phyloP scores from a whole-genome alignment of 2,888 invertebrate genomes.

The Morpho achilles region DNA sequence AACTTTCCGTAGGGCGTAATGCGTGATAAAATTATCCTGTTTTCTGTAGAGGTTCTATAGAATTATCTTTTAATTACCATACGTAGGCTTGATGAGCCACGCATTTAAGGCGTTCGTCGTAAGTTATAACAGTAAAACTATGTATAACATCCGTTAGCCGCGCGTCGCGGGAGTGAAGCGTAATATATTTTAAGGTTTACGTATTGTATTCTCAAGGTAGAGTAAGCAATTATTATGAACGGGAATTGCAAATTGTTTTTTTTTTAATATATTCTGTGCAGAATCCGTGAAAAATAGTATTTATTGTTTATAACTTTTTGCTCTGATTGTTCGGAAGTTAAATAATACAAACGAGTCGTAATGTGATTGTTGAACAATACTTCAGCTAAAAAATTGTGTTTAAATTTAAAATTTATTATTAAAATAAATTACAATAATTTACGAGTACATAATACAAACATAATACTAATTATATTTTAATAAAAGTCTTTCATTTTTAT shows the following conservation, averaged over 20 bases:
- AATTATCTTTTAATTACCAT: slow-evolving; percentile 42
- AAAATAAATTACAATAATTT: too few relatives aligned
- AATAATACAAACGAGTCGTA: too few relatives aligned
- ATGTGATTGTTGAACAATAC: too few relatives aligned
- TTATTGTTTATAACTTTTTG: neutral
- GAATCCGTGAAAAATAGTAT: neutral
- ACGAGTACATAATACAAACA: too few relatives aligned
- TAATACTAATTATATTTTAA: too few relatives aligned
- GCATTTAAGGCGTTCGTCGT: slow-evolving; percentile 35
- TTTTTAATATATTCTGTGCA: neutral
- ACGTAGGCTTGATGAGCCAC: slow-evolving; percentile 30
- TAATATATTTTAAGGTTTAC: slow-evolving; percentile 27
- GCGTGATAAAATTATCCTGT: slow-evolving; percentile 14
- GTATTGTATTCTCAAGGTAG: slow-evolving; percentile 9
- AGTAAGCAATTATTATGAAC: neutral
- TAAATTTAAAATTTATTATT: too few relatives aligned
- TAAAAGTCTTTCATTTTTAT: too few relatives aligned
- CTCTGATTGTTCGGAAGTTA: too few relatives aligned
- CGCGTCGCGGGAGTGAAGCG: slow-evolving; percentile 40
- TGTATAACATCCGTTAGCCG: slow-evolving; percentile 58
- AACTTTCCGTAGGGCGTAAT: slow-evolving; percentile 17
- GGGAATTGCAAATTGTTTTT: neutral
- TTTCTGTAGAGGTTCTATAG: slow-evolving; percentile 47
- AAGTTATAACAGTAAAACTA: slow-evolving; percentile 52
- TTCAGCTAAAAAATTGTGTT: too few relatives aligned